Evolutionary conservation across 1,140 invertebrate species (phyloP), one percentile per base, ranked within the genome.

Genomic region (Ruditapes philippinarum): DNA sequence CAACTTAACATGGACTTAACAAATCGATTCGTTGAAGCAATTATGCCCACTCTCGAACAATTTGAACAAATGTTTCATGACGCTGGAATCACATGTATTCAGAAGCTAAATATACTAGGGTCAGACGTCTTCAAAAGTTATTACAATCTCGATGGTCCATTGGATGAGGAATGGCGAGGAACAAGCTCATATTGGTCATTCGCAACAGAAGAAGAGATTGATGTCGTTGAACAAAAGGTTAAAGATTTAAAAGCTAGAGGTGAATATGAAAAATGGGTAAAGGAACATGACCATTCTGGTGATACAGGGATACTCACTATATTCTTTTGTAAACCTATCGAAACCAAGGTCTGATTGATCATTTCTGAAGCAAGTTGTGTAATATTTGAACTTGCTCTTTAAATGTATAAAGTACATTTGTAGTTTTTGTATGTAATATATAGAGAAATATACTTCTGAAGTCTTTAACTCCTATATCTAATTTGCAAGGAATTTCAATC

Each of bases 151-250:
- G 80, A 83, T 22, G 80, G 80, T 31, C 80, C 80, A 51, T 36
- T 83, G 14, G 62, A 70, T 40, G 7, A n/a, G 40, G 0, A 0
- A 22, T 83, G 80, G 80, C 51, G 57, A 25, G 57, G 7, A 38
- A 14, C 28, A 0, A 45, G 22, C 7, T 80, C 78, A 3, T 80
- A 60, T 17, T 80, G 78, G 78, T 38, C 78, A 22, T 49, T 25
- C 62, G 79, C 79, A n/a, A 81, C 79, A 62, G 28, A 60, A 19
- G 79, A 57, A 5, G 79, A 81, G 19, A 28, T 81, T 12, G 79
- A 57, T 7, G 51, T 22, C 12, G 79, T 60, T 12, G 38, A 36
- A 60, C 22, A 19, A 5, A 33, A 31, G 1, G 54, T 81, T 60
- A 17, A 28, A 38, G 79, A 81, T 0, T 31, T 83, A 38, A 83